Evolutionary conservation across 2,797 vertebrate genomes (phyloP).

Genomic region (Hippoglossus hippoglossus): DNA sequence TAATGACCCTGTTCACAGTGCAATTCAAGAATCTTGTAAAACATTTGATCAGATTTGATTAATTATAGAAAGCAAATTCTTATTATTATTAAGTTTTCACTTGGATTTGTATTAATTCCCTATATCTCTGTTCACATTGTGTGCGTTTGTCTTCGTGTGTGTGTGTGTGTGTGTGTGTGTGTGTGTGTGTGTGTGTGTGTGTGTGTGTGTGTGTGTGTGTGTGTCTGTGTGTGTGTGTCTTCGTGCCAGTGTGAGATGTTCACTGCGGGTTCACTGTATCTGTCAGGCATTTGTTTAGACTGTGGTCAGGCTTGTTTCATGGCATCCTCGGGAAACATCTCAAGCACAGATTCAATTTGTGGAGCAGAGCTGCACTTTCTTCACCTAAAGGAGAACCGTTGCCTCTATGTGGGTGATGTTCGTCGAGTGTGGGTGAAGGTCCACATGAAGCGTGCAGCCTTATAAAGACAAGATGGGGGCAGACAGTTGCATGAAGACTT

Average conservation of each 20-base stretch:
- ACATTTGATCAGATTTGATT: background rate
- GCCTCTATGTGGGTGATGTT: conserved; percentile 29
- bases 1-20: background rate
- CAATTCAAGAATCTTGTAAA: background rate
- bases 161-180: conserved; percentile 33
- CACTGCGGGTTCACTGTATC: conserved; percentile 50
- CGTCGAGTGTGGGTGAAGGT: conserved; percentile 30
- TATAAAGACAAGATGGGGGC: conserved; percentile 11
- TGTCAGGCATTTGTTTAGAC: conserved; percentile 67
- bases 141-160: background rate
- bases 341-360: conserved; percentile 58
- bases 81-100: too few relatives aligned
- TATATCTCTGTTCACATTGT: background rate
- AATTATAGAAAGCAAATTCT: too few relatives aligned
- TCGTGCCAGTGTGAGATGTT: conserved; percentile 44
- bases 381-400: conserved; percentile 42
- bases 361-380: conserved; percentile 52
- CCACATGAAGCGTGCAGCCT: conserved; percentile 20
- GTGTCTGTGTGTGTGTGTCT: conserved; percentile 25
- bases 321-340: conserved; percentile 42
- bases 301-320: conserved; percentile 57
- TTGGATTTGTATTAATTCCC: background rate
- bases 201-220: conserved; percentile 20
- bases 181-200: background rate
- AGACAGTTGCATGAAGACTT: conserved; percentile 5